Conservation (phyloP, 2,797 vertebrate species). For the Oceanodroma leucorhoa region DNA sequence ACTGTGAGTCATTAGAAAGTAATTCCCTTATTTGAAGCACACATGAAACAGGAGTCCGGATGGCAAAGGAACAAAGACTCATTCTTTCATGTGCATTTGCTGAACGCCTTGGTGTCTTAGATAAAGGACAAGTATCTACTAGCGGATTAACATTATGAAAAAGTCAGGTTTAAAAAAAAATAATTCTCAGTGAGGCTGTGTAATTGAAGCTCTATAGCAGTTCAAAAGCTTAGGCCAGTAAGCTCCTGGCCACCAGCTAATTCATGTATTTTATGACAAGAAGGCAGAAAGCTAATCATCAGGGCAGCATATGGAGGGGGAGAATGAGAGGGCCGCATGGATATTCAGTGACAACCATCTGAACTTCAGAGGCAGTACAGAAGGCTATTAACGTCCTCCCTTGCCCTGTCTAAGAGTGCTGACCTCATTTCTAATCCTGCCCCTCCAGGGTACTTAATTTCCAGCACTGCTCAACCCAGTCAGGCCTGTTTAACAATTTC, state of each 20-base stretch:
- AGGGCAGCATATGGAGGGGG: not conserved
- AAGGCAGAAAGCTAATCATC: constrained; percentile 11
- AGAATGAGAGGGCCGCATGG: not conserved
- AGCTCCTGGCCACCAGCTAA: not conserved
- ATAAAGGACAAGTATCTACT: constrained; percentile 62
- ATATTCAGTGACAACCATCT: constrained; percentile 3
- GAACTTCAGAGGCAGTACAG: not conserved
- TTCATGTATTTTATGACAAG: constrained; percentile 19
- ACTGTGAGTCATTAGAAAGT: constrained; percentile 27
- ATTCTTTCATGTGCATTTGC: constrained; percentile 51
- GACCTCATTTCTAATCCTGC: constrained; percentile 62
- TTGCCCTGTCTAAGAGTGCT: not conserved
- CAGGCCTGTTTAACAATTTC: constrained; percentile 68
- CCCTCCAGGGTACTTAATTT: constrained; percentile 67
- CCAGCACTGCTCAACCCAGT: constrained; percentile 50
- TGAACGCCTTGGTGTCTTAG: constrained; percentile 26
- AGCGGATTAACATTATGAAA: constrained; percentile 54
- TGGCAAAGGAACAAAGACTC: constrained; percentile 61
- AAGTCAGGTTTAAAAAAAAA: constrained; percentile 44
- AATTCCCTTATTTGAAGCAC: constrained; percentile 34
- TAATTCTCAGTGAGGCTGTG: not conserved
- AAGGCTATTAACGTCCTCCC: constrained; percentile 19
- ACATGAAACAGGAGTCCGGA: constrained; percentile 22
- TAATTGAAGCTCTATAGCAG: constrained; percentile 26
- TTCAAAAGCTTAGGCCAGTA: constrained; percentile 41